A percentile compares a stretch with the other conserved stretches of the same genome.
Evolutionary conservation across 2,797 vertebrate species (phyloP).

Genomic region (Rallus crepitans): DNA sequence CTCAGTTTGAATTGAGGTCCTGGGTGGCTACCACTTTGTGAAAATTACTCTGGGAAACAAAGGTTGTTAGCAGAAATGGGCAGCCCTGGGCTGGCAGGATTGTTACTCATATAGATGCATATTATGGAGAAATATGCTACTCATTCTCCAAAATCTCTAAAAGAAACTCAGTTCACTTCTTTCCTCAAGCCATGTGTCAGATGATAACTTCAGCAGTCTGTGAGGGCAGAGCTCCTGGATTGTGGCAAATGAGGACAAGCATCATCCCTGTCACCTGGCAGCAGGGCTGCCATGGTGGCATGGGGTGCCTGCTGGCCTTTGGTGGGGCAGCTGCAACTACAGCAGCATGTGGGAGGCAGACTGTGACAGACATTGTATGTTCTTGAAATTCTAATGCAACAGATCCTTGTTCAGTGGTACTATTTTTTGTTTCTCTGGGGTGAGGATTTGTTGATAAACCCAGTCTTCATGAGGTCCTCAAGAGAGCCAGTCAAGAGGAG

Average conservation of each 20-base stretch:
- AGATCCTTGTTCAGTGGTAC: background rate
- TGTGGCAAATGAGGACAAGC: background rate
- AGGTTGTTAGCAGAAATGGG: background rate
- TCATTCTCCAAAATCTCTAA: background rate
- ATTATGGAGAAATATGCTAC: background rate
- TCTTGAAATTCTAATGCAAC: background rate
- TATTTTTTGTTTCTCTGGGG: background rate
- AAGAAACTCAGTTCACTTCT: background rate
- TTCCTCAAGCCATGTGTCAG: background rate
- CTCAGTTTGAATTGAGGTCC: background rate
- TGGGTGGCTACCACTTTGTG: background rate
- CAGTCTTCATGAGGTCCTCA: background rate
- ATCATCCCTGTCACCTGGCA: background rate
- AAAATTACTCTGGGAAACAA: conserved; percentile 9
- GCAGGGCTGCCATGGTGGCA: fast-evolving
- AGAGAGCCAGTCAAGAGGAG: background rate
- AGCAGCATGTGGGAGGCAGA: fast-evolving
- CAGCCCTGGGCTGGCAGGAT: background rate
- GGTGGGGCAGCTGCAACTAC: fast-evolving
- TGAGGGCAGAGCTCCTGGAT: background rate
- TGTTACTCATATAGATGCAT: background rate
- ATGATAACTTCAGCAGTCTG: background rate
- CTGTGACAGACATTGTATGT: fast-evolving
- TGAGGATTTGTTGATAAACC: background rate
- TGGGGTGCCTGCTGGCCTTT: background rate